Conservation (phyloP, 2,797 vertebrate genomes). For the Diceros bicornis region DNA sequence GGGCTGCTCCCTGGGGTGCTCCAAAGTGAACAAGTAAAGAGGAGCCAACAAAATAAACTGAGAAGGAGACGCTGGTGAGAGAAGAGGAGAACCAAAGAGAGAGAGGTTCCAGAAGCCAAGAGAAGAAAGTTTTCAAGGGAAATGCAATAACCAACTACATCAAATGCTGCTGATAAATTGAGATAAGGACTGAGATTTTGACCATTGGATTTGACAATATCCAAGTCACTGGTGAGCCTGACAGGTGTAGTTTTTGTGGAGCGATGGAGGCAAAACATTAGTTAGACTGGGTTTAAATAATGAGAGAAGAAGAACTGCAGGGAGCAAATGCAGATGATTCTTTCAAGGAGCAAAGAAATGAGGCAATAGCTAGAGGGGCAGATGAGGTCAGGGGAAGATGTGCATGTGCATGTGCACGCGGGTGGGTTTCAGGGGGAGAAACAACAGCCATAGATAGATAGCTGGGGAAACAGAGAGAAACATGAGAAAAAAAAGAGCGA, state of each 20-base stretch:
- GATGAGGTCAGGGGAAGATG: neutral
- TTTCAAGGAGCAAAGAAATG: slow-evolving; percentile 23
- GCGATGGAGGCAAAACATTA: neutral
- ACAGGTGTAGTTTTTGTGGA: neutral
- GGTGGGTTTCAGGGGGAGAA: neutral
- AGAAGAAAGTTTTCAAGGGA: neutral
- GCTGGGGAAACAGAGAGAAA: neutral
- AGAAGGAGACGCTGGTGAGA: neutral
- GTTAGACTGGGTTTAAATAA: neutral
- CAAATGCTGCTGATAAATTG: neutral
- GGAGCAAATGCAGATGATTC: neutral
- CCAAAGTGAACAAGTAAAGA: neutral
- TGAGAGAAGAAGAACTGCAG: neutral
- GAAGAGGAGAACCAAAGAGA: neutral
- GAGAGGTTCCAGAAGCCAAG: neutral
- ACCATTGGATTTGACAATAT: neutral
- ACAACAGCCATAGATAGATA: neutral
- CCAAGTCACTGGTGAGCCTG: neutral
- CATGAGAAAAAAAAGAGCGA: neutral
- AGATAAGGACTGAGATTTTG: neutral
- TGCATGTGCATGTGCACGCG: neutral
- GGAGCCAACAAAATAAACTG: neutral
- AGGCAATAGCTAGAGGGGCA: neutral
- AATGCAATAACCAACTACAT: neutral
- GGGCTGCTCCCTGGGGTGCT: neutral